Evolutionary conservation across 2,113 vertebrate species (phyloP), one percentile per base, ranked within the genome.

Genomic region (Nerophis ophidion): DNA sequence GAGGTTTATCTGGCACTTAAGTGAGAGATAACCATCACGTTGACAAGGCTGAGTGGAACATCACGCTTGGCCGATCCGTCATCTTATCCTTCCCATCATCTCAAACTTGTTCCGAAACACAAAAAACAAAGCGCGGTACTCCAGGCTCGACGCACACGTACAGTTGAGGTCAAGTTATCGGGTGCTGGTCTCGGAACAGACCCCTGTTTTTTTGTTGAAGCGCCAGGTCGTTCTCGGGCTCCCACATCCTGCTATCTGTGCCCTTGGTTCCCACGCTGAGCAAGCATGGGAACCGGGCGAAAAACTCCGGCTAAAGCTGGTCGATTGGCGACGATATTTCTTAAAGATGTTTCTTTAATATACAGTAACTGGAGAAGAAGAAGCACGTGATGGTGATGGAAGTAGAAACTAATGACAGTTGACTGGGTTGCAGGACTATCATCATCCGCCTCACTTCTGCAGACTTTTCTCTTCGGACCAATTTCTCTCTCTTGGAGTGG

Each of bases 191-290:
- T 19, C 4, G 4, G 64, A 7, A 16, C 53, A 59, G 42, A 65
- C 72, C 15, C 60, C 8, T 13, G n/a, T n/a, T 52, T 54, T 53
- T 36, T 53, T 53, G 66, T 77, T 75, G 73, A 56, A 75, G 60
- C 50, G 45, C 76, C 61, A 65, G 65, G 75, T 17, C 42, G 70
- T 53, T 76, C 60, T 60, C 63, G n/a, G 50, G 80, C 78, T 79
- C 80, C 69, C 74, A 88, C 82, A 81, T 82, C 50, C 64, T 80
- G 73, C 75, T 80, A 77, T 85, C 74, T 68, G 61, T 79, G 77
- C 67, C 77, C 72, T 80, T 72, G 74, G 79, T 88, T 91, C 89
- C 82, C 90, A 90, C 86, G 66, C 70, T 70, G 10, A 75, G 57
- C 72, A 51, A 71, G 83, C 36, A 19, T 56, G 54, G 54, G 54